Conservation (phyloP, 2,113 vertebrate genomes). For the Aegithalos caudatus region DNA sequence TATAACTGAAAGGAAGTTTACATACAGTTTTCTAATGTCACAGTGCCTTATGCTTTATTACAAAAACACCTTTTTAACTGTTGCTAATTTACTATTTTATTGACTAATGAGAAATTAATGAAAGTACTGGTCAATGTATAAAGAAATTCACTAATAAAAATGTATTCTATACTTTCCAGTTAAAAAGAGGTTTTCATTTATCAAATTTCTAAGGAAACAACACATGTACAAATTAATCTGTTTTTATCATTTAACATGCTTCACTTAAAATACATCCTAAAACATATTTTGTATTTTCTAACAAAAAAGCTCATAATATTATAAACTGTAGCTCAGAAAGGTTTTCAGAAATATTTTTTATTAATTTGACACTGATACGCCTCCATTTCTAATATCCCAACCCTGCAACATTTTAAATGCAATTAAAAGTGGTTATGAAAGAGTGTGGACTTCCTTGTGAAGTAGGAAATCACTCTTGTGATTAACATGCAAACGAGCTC, state of each 20-base stretch:
- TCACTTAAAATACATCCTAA: conserved; percentile 64
- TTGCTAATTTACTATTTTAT: conserved; percentile 2
- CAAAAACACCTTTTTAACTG: background rate
- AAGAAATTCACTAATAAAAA: conserved; percentile 52
- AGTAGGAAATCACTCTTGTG: conserved; percentile 95
- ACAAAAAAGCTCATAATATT: conserved; percentile 74
- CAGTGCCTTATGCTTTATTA: background rate
- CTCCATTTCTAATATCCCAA: conserved; percentile 98
- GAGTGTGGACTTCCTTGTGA: conserved; percentile 94
- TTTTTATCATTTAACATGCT: conserved; percentile 43
- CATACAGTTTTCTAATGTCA: conserved; percentile 5
- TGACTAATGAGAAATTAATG: conserved; percentile 24
- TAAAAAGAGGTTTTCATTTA: conserved; percentile 49
- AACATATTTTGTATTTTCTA: conserved; percentile 57
- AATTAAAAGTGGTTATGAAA: conserved; percentile 99
- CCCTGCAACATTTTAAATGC: conserved; percentile 99
- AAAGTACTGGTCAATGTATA: background rate
- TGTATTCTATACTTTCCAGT: background rate
- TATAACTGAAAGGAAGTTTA: conserved; percentile 1
- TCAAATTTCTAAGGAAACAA: conserved; percentile 58
- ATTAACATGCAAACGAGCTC: conserved; percentile 99
- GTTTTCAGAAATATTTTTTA: conserved; percentile 81
- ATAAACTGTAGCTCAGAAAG: conserved; percentile 73
- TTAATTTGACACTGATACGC: conserved; percentile 99
- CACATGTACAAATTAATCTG: conserved; percentile 22